A percentile compares a stretch with the other conserved stretches of the same genome.
Conservation (phyloP, 2,113 vertebrate species). For the Cyprichromis sp. region DNA sequence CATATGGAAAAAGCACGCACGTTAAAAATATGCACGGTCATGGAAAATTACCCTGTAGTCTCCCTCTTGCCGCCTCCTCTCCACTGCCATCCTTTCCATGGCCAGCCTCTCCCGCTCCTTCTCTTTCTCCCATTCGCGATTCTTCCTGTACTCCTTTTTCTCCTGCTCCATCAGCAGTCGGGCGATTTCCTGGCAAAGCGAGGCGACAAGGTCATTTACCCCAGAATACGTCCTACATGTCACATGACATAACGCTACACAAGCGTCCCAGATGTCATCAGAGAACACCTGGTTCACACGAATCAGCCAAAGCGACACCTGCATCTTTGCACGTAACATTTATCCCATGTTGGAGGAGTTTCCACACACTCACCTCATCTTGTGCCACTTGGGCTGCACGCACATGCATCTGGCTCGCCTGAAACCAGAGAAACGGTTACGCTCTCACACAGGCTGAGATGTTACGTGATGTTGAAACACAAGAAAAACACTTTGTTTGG, state of each 20-base stretch:
- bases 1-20: neutral
- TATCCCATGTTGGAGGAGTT: neutral
- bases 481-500: neutral
- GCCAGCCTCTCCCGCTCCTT: conserved; percentile 43
- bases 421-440: conserved; percentile 14
- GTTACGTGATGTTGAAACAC: neutral
- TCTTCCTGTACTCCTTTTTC: conserved; percentile 82
- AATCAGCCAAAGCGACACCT: neutral
- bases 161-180: conserved; percentile 88
- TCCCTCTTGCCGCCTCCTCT: conserved; percentile 76
- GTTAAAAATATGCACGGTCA: neutral
- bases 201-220: neutral
- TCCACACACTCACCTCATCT: conserved; percentile 80
- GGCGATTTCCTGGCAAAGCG: conserved; percentile 80
- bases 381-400: conserved; percentile 77
- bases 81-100: conserved; percentile 72
- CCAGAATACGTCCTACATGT: neutral
- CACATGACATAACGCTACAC: neutral
- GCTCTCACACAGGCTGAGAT: neutral
- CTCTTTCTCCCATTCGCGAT: conserved; percentile 57
- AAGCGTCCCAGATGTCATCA: neutral
- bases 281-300: neutral
- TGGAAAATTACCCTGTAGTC: conserved; percentile 76
- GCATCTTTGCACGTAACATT: neutral
- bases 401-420: conserved; percentile 61